phyloP scores from a whole-genome alignment of 2,797 vertebrate species.

The Phoebastria nigripes region DNA sequence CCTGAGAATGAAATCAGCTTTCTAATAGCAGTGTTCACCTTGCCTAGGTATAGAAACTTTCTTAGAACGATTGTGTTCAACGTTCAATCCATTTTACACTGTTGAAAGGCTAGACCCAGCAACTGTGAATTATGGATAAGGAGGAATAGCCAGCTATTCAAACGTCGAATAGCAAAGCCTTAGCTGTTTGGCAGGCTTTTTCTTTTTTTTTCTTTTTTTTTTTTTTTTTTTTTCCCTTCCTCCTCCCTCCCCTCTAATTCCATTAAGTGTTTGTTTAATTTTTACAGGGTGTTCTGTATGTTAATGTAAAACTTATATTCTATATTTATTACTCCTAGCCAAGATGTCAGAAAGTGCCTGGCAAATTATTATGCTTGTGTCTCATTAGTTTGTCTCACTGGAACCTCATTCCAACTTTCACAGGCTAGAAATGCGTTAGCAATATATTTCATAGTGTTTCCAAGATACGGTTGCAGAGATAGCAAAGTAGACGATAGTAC shows the following conservation, averaged over 20 bases:
- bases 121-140: neutral
- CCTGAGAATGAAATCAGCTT: neutral
- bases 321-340: neutral
- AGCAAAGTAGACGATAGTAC: neutral
- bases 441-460: neutral
- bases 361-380: neutral
- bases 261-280: neutral
- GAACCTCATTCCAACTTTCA: neutral
- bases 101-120: neutral
- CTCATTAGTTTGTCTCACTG: neutral
- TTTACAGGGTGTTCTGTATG: neutral
- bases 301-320: neutral
- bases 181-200: neutral
- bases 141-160: neutral
- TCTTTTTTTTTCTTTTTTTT: neutral
- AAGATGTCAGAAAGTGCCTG: neutral
- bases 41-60: neutral
- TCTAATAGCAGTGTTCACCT: neutral
- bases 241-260: rapidly evolving
- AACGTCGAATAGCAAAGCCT: neutral
- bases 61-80: neutral
- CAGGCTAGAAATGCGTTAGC: neutral
- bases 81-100: neutral
- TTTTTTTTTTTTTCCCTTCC: neutral
- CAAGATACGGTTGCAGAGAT: neutral